A percentile compares a stretch with the other conserved stretches of the same genome.
Evolutionary conservation across 2,888 invertebrate species (phyloP).

Genomic region (Encarsia formosa): DNA sequence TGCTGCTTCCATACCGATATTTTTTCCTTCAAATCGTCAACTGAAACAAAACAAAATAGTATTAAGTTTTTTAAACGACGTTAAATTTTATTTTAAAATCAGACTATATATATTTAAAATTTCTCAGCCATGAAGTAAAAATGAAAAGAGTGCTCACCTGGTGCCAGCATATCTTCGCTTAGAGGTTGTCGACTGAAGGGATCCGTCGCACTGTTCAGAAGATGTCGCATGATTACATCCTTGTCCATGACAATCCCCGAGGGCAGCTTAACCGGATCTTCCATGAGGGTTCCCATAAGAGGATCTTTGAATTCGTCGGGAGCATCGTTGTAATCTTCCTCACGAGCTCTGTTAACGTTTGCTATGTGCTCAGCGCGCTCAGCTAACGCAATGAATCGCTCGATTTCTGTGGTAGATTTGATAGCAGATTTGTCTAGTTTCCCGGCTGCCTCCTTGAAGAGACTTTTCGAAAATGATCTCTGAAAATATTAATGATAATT

Average conservation of each 20-base stretch:
- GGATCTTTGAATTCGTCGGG: slow-evolving; percentile 97
- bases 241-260: slow-evolving; percentile 90
- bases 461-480: slow-evolving; percentile 89
- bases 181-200: slow-evolving; percentile 96
- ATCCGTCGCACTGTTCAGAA: slow-evolving; percentile 94
- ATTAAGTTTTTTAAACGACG: no score
- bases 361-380: slow-evolving; percentile 72
- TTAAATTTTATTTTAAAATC: not conserved
- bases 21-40: slow-evolving; percentile 77
- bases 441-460: slow-evolving; percentile 86
- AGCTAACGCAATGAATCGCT: slow-evolving; percentile 75
- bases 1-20: slow-evolving; percentile 85
- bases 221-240: slow-evolving; percentile 86
- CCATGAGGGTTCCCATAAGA: slow-evolving; percentile 95
- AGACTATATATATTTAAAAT: slow-evolving; percentile 6
- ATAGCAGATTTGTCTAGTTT: slow-evolving; percentile 79
- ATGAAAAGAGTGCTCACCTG: slow-evolving; percentile 59
- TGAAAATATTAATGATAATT: slow-evolving; percentile 49
- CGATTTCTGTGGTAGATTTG: slow-evolving; percentile 79
- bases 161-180: slow-evolving; percentile 87
- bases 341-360: slow-evolving; percentile 78
- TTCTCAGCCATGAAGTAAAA: not conserved
- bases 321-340: slow-evolving; percentile 91
- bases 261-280: slow-evolving; percentile 88
- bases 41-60: slow-evolving; percentile 54